Conservation (phyloP, 2,797 vertebrate genomes). For the Halcyon leucocephala region DNA sequence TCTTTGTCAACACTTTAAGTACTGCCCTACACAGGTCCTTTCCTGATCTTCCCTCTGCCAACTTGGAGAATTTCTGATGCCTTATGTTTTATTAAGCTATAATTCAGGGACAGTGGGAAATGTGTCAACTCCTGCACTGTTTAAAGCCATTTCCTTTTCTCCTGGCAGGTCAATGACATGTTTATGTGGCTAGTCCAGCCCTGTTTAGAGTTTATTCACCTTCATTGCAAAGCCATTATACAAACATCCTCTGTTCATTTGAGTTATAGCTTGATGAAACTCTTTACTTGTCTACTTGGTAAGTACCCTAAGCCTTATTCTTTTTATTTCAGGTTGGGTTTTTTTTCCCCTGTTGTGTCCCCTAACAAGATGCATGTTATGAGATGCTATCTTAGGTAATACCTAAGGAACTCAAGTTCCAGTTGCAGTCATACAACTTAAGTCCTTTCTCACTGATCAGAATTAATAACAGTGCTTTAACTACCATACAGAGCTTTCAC, state of each 20-base stretch:
- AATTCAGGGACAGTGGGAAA: not conserved
- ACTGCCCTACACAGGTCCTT: not conserved
- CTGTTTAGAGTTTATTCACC: conserved; percentile 87
- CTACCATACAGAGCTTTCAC: not conserved
- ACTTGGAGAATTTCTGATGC: not conserved
- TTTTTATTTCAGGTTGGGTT: not conserved
- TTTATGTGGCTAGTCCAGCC: conserved; percentile 92
- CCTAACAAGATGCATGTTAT: not conserved
- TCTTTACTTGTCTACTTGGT: conserved; percentile 90
- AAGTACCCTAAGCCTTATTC: conserved; percentile 9
- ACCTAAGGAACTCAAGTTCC: not conserved
- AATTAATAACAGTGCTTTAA: not conserved
- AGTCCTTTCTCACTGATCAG: not conserved
- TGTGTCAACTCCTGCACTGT: not conserved
- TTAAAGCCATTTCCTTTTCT: conserved; percentile 23
- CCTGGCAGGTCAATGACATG: conserved; percentile 84
- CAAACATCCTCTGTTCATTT: conserved; percentile 89
- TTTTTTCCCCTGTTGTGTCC: not conserved
- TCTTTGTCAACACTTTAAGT: not conserved
- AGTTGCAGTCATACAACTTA: not conserved
- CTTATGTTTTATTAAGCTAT: not conserved
- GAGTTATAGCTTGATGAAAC: conserved; percentile 86
- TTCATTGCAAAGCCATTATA: conserved; percentile 85
- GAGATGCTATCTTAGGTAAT: not conserved
- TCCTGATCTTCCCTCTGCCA: not conserved